Base-by-base conservation (phyloP, 92 coral and sea anemone genomes). In the Porites rus region DNA sequence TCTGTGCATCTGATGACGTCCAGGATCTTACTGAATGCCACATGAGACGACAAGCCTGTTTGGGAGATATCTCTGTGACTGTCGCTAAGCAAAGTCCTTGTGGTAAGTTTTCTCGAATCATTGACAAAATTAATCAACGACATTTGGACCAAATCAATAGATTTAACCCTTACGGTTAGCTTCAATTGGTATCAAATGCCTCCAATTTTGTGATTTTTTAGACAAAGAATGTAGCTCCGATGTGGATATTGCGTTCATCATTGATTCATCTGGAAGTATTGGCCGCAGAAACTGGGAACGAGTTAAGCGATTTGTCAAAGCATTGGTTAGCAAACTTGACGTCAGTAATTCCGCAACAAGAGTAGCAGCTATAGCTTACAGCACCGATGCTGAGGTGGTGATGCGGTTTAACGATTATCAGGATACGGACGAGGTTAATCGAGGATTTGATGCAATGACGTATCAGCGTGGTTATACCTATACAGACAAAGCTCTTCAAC, bases 211-310 rank as follows among this genome's bases (percentile, higher is more conserved):
- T 61, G 7, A 4, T 31, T 1, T 6, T n/a, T 77, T 24, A 1
- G 25, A 6, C 73, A 79, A 65, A 58, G 86, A 77, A 1, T 94
- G 97, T 25, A 74, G 38, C 6, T 65, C 88, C 20, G 76, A 64
- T 8, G 77, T 92, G n/a, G 97, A 94, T 68, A 72, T 92, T 10
- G 95, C 91, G 14, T 89, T 94, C 62, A 77, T 94, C 18, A 78
- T 94, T 8, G 97, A 94, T 52, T 90, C 94, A 24, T 89, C 93
- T 4, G 93, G 93, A 43, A 86, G 93, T 53, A 89, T 91, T 51
- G 97, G 95, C 7, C 60, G 74, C 51, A 71, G 56, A 18, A 86
- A 94, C 80, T 94, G 94, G 88, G 88, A 81, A 38, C 81, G 74
- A 60, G 25, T 87, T 82, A 88, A 87, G 81, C 69, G 65, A 14